These are phyloP conservation scores for Acanthisitta chloris DNA, from an alignment of 2,113 vertebrate species.

Conservation along the genomic window DNA sequence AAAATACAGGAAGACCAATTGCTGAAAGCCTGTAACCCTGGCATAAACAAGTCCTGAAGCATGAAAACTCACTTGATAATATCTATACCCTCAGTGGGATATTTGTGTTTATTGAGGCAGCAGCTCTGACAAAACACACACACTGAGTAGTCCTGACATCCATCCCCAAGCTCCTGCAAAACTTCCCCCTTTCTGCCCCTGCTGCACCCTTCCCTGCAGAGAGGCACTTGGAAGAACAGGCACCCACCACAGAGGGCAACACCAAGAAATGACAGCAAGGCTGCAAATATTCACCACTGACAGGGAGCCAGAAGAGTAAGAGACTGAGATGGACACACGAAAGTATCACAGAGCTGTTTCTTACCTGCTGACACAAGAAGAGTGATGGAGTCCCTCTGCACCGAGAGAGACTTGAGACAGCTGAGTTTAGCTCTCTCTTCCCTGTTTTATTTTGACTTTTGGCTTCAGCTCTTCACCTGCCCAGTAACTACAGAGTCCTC, in stretches of 20 bases:
- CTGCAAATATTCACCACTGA: not conserved
- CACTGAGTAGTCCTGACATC: accelerated
- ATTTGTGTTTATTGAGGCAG: not conserved
- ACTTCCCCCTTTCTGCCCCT: not conserved
- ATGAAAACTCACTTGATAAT: not conserved
- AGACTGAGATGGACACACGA: not conserved
- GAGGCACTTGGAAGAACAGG: not conserved
- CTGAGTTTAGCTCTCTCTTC: not conserved
- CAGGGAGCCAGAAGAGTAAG: not conserved
- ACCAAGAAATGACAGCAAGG: not conserved
- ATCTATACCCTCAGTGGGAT: not conserved
- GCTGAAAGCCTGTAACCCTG: not conserved
- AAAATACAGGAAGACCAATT: not conserved
- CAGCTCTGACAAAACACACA: not conserved
- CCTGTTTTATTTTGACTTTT: not conserved
- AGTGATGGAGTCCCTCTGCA: not conserved
- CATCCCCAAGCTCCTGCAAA: not conserved
- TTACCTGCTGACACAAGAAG: not conserved
- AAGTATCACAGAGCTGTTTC: not conserved
- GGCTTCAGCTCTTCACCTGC: not conserved
- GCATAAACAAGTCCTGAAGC: not conserved
- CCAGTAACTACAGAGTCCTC: not conserved
- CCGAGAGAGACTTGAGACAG: not conserved
- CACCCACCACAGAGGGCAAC: not conserved
- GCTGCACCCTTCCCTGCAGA: not conserved